Evolutionary conservation across 2,113 vertebrate genomes (phyloP).

Genomic region (Triplophysa tibetana): DNA sequence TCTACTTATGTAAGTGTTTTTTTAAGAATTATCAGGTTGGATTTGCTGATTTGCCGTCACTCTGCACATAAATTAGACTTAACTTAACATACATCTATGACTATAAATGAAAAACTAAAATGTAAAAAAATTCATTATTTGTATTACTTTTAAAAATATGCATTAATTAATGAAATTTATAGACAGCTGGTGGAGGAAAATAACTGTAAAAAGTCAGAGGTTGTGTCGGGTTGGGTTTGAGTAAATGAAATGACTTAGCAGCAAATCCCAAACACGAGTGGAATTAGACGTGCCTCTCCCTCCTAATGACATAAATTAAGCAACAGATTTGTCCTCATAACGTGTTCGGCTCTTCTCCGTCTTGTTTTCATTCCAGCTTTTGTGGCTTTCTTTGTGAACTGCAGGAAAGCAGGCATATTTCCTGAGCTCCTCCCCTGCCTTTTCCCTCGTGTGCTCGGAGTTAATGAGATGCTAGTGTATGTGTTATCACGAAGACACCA

Average conservation of each 20-base stretch:
- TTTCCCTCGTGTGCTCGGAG: slow-evolving; percentile 7
- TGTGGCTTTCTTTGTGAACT: slow-evolving; percentile 32
- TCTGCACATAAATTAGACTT: not conserved
- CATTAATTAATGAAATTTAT: too few species aligned
- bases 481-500: slow-evolving; percentile 53
- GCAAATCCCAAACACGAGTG: slow-evolving; percentile 40
- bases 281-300: slow-evolving; percentile 40
- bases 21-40: not conserved
- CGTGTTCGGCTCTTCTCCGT: slow-evolving; percentile 40
- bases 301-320: slow-evolving; percentile 56
- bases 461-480: slow-evolving; percentile 57
- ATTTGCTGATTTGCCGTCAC: not conserved
- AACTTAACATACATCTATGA: too few species aligned
- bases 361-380: slow-evolving; percentile 29
- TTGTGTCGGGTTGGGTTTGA: slow-evolving; percentile 13
- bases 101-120: not conserved
- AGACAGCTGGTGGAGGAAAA: not conserved
- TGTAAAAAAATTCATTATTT: not conserved
- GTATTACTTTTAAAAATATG: too few species aligned
- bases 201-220: not conserved
- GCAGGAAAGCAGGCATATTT: slow-evolving; percentile 38
- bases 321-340: slow-evolving; percentile 54
- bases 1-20: not conserved
- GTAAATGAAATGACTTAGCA: slow-evolving; percentile 48
- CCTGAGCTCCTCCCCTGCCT: slow-evolving; percentile 47